Conservation (phyloP, 2,797 vertebrate species). For the Enteromius unitaeniatus region DNA sequence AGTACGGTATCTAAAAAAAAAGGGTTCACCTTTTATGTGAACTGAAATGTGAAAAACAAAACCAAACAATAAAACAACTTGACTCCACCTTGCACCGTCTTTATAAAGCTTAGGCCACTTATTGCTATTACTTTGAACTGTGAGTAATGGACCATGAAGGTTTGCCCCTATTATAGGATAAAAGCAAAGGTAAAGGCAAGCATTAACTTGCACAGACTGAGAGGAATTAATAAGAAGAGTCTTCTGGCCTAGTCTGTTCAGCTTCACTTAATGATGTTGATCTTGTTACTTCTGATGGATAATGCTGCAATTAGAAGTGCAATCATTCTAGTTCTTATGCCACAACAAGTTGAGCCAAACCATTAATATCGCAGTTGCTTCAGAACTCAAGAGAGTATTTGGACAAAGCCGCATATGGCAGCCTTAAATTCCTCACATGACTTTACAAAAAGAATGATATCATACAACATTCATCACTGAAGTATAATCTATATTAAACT, state of each 20-base stretch:
- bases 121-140: constrained; percentile 12
- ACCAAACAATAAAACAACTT: neutral
- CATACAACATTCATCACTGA: neutral
- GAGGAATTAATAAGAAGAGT: constrained; percentile 34
- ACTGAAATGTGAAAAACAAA: neutral
- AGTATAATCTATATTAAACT: neutral
- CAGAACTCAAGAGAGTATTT: neutral
- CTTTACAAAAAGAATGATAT: neutral
- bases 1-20: constrained; percentile 83
- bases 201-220: neutral
- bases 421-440: neutral
- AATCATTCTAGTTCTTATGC: constrained; percentile 24
- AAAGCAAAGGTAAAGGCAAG: constrained; percentile 33
- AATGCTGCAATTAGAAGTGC: constrained; percentile 18
- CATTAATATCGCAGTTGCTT: neutral
- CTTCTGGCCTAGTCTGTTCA: constrained; percentile 12
- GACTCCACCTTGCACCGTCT: neutral
- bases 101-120: constrained; percentile 14
- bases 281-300: constrained; percentile 40
- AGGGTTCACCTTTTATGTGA: constrained; percentile 26
- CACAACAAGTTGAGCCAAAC: constrained; percentile 2
- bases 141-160: constrained; percentile 25
- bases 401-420: neutral
- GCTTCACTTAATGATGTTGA: constrained; percentile 31
- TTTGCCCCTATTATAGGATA: constrained; percentile 22